Conservation (phyloP, 1,140 invertebrate species). For the Dendrolimus kikuchii region DNA sequence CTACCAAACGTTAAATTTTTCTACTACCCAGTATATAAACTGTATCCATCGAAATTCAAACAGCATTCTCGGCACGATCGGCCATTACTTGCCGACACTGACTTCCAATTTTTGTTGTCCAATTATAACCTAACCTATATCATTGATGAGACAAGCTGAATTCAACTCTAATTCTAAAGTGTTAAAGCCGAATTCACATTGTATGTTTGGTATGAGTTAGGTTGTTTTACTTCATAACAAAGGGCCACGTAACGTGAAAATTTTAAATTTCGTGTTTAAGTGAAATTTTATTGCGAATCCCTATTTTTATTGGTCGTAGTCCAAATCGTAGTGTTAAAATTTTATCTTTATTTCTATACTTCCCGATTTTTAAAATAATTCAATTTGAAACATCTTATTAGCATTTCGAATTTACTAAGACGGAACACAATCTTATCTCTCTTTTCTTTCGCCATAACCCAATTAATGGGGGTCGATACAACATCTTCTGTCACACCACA, state of each 20-base stretch:
- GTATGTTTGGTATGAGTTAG: too few species aligned
- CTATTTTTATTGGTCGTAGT: conserved; percentile 49
- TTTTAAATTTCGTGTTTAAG: conserved; percentile 67
- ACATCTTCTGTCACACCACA: too few species aligned
- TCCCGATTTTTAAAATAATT: too few species aligned
- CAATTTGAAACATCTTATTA: too few species aligned
- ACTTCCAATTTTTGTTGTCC: conserved; percentile 54
- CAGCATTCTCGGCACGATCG: conserved; percentile 54
- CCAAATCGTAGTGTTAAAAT: conserved; percentile 25
- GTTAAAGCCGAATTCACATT: conserved; percentile 9
- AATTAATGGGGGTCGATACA: too few species aligned
- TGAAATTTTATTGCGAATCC: conserved; percentile 61
- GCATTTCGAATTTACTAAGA: too few species aligned
- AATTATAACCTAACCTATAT: conserved; percentile 9
- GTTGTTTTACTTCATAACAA: too few species aligned
- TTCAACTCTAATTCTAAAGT: conserved; percentile 13
- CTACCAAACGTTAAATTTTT: conserved; percentile 22
- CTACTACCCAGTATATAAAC: conserved; percentile 15
- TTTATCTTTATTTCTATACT: background rate
- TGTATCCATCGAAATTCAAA: conserved; percentile 50
- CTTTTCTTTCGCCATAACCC: too few species aligned
- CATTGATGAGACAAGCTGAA: conserved; percentile 8
- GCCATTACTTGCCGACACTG: conserved; percentile 62
- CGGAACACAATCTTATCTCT: too few species aligned
- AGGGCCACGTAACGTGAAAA: conserved; percentile 45